Percentiles rank a stretch among this genome's conserved stretches.
phyloP scores from a whole-genome alignment of 2,113 vertebrate species.

The Osmerus eperlanus region DNA sequence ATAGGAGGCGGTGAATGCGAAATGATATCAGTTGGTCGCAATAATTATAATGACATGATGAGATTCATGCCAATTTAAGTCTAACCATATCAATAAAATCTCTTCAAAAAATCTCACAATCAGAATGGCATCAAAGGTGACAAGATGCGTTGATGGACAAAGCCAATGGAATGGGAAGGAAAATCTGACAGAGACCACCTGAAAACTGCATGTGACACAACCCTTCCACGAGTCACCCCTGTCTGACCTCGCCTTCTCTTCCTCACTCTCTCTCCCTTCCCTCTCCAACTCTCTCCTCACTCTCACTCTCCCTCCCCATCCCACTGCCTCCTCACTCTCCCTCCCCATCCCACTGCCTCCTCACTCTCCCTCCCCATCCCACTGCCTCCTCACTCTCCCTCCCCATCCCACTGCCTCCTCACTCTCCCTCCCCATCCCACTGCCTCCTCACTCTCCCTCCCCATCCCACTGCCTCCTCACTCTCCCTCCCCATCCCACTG shows the following conservation, averaged over 20 bases:
- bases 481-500: not conserved
- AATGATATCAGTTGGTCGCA: not conserved
- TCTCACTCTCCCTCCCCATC: too few relatives aligned
- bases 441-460: too few relatives aligned
- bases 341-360: not conserved
- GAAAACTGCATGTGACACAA: not conserved
- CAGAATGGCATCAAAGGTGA: too few relatives aligned
- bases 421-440: slow-evolving; percentile 38
- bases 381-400: not conserved
- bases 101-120: too few relatives aligned
- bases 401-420: slow-evolving; percentile 11
- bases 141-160: too few relatives aligned
- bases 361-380: not conserved
- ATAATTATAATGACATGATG: too few relatives aligned
- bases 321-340: not conserved
- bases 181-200: too few relatives aligned
- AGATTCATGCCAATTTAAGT: too few relatives aligned
- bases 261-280: not conserved
- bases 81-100: too few relatives aligned
- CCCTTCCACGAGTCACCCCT: not conserved
- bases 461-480: not conserved
- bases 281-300: not conserved
- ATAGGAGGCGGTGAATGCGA: not conserved
- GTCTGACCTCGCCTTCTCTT: not conserved
- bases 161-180: too few relatives aligned